Base-by-base conservation (phyloP, 1,140 invertebrate genomes). In the Hylaeus volcanicus region DNA sequence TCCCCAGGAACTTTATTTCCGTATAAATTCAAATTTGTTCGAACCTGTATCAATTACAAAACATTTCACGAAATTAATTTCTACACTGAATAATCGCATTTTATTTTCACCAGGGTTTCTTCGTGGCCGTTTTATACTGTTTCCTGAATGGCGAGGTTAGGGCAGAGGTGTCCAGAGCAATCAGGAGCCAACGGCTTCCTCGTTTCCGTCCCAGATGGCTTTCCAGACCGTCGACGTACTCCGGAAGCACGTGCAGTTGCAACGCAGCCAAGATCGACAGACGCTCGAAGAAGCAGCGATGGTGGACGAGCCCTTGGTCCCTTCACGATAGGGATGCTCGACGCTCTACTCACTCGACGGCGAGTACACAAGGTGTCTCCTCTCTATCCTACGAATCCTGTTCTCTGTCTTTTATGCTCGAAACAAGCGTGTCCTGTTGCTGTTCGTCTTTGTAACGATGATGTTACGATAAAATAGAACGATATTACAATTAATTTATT, bases 41-140 rank as follows among this genome's bases (percentile, higher is more conserved):
- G 26, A 26, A 26, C 0, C 43, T 3, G 43, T 45, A 45, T 45
- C 5, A 5, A 5, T 45, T 3, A 5, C 43, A 1, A 1, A 45
- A 45, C 3, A 45, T 45, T 45, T 3, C 43, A 45, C 43, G 0
- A 45, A 45, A 5, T 3, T 45, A 3, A 5, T 45, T 45, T 45
- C 43, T 45, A 2, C 5, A 45, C 43, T 1, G 5, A 45, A 5
- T 5, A 45, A 55, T 68, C 37, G 0, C 3, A 68, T 56, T 56
- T 48, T 63, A 9, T 45, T 48, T 73, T 64, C 76, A 8, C 71
- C 91, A 96, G 96, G 96, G 96, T 55, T 96, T 95, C 84, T 95
- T 96, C 85, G 96, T 96, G 14, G 95, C 96, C 0, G 92, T 96
- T 48, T 90, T 96, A 43, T 96, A 96, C 88, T 96, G 96, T 89